Evolutionary conservation across 2,797 vertebrate genomes (phyloP), one percentile per base, ranked within the genome.

Genomic region (Propithecus perrieri): DNA sequence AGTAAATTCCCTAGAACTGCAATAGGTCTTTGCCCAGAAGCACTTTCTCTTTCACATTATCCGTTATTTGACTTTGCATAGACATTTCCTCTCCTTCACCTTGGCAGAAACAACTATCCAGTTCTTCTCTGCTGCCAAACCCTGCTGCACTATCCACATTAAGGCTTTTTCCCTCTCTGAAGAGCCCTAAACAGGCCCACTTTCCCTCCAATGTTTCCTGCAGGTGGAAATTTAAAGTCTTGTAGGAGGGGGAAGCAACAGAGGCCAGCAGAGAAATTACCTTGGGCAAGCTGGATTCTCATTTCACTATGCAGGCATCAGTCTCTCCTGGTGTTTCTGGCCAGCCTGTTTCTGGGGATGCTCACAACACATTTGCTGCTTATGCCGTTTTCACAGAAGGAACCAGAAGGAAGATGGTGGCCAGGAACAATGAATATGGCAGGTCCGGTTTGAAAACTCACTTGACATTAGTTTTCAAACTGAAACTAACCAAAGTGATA

Each of bases 361-460:
- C 50, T 71, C 10, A 67, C 33, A 50, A 69, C 80, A 86, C 57
- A 35, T 53, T 83, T 72, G 55, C n/a, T 78, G 20, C 41, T 79
- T 72, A 13, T 63, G 30, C 50, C 65, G 7, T 94, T 90, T 90
- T 78, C 30, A n/a, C 43, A 83, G 46, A 93, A 83, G 46, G 15
- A 72, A 17, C 15, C 76, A 84, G 38, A 94, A 86, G n/a, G 43
- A 87, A 79, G 75, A 72, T 3, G 57, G 24, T 4, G 26, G 10
- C 69, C 24, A 59, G 71, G 48, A 96, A 91, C n/a, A 17, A 65
- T 41, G 38, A 59, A 84, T 1, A 46, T 30, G 69, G 24, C 38
- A 72, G 41, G 53, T 78, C 15, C 7, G 12, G 35, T 87, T 67
- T 96, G 69, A 94, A 89, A 94, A 79, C 24, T 96, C 55, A 90